These are phyloP conservation scores for Zosterops hypoxanthus DNA, from an alignment of 2,113 vertebrate genomes.

Conservation along the genomic window DNA sequence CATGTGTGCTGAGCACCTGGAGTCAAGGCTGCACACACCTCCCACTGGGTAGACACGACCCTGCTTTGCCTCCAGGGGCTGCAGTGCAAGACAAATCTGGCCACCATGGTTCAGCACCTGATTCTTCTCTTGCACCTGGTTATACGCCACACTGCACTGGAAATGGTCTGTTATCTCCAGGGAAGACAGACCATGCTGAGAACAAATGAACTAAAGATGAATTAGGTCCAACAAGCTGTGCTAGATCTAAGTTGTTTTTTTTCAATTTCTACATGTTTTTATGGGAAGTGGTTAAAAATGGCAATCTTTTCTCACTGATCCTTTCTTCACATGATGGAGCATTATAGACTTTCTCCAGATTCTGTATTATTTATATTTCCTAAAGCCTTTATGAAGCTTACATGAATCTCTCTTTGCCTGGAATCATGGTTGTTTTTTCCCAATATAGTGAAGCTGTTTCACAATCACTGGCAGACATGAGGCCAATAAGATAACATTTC, in stretches of 20 bases:
- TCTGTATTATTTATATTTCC: not conserved
- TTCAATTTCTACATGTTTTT: not conserved
- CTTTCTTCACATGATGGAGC: not conserved
- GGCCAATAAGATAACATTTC: constrained; percentile 64
- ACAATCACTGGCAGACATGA: constrained; percentile 47
- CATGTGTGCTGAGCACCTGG: not conserved
- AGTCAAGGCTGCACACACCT: not conserved
- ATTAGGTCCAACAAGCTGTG: not conserved
- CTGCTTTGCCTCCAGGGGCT: not conserved
- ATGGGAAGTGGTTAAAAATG: not conserved
- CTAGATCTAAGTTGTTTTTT: not conserved
- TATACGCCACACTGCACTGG: not conserved
- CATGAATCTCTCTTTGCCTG: constrained; percentile 10
- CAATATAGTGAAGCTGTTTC: constrained; percentile 52
- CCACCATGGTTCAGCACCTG: not conserved
- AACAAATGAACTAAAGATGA: not conserved
- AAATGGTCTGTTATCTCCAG: not conserved
- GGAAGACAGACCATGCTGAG: not conserved
- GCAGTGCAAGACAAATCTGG: not conserved
- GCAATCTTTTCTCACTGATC: not conserved
- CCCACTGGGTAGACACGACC: not conserved
- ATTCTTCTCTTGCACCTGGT: not conserved
- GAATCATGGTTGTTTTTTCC: constrained; percentile 30
- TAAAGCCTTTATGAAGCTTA: constrained; percentile 20
- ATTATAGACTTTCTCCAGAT: not conserved